Evolutionary conservation across 2,888 invertebrate genomes (phyloP).

Genomic region (Calephelis perditalis): DNA sequence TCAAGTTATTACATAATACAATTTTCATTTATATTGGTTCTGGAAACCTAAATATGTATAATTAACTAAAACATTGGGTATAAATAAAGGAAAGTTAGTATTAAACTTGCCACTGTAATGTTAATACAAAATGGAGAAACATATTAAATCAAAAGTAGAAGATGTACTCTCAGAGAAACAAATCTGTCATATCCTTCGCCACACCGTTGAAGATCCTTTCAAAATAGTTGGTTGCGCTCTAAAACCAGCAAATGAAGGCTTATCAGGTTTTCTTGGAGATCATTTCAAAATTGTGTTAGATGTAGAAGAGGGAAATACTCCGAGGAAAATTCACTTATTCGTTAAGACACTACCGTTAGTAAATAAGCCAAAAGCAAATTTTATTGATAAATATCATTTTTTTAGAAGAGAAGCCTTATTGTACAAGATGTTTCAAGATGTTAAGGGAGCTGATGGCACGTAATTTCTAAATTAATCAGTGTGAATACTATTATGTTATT

Average conservation of each 20-base stretch:
- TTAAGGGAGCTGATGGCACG: not conserved
- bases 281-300: constrained; percentile 13
- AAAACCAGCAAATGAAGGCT: constrained; percentile 6
- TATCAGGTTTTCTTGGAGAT: constrained; percentile 15
- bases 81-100: constrained; percentile 2
- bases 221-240: not conserved
- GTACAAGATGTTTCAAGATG: constrained; percentile 14
- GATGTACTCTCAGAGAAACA: constrained; percentile 13
- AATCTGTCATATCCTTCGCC: constrained; percentile 2
- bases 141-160: not conserved
- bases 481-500: no score
- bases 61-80: not conserved
- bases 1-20: not conserved
- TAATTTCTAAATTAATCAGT: not conserved
- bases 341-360: constrained; percentile 10
- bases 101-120: not conserved
- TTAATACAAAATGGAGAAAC: not conserved
- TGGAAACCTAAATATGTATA: not conserved
- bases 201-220: not conserved
- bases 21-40: not conserved
- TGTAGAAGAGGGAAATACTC: not conserved
- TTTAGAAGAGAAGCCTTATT: constrained; percentile 13
- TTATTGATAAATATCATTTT: constrained; percentile 13
- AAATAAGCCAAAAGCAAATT: constrained; percentile 11
- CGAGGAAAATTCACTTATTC: constrained; percentile 14